A percentile compares a stretch with the other conserved stretches of the same genome.
phyloP scores from a whole-genome alignment of 2,113 vertebrate genomes.

The Lontra canadensis region DNA sequence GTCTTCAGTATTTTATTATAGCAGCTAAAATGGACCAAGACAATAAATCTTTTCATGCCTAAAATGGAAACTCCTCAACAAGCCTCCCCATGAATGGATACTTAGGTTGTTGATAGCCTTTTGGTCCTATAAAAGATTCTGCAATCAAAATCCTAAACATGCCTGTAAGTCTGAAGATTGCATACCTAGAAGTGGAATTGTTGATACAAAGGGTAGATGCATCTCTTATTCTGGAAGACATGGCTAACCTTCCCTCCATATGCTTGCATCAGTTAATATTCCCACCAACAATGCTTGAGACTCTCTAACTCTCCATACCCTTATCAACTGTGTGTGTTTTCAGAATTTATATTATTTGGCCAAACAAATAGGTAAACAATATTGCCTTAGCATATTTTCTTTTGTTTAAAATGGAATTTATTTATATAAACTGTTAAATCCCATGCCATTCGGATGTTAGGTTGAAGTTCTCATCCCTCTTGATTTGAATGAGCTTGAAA shows the following conservation, averaged over 20 bases:
- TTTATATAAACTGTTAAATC: background rate
- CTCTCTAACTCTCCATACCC: background rate
- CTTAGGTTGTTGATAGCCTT: background rate
- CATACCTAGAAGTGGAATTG: background rate
- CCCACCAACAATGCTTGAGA: background rate
- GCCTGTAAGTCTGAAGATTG: background rate
- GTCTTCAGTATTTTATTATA: background rate
- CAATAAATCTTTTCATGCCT: background rate
- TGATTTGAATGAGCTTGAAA: background rate
- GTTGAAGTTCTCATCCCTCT: background rate
- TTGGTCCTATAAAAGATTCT: background rate
- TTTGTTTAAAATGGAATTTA: conserved; percentile 11
- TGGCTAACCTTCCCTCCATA: background rate
- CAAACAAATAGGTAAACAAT: background rate
- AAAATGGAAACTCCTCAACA: background rate
- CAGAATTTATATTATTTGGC: background rate
- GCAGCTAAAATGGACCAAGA: background rate
- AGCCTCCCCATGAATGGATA: background rate
- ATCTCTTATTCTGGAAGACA: background rate
- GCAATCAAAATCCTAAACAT: background rate
- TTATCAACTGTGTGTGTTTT: background rate
- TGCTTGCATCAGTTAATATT: background rate
- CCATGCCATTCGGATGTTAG: background rate
- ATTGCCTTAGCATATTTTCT: background rate
- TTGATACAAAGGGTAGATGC: background rate